A percentile compares a stretch with the other conserved stretches of the same genome.
phyloP scores from a whole-genome alignment of 2,797 vertebrate species.

The Bovichtus diacanthus region DNA sequence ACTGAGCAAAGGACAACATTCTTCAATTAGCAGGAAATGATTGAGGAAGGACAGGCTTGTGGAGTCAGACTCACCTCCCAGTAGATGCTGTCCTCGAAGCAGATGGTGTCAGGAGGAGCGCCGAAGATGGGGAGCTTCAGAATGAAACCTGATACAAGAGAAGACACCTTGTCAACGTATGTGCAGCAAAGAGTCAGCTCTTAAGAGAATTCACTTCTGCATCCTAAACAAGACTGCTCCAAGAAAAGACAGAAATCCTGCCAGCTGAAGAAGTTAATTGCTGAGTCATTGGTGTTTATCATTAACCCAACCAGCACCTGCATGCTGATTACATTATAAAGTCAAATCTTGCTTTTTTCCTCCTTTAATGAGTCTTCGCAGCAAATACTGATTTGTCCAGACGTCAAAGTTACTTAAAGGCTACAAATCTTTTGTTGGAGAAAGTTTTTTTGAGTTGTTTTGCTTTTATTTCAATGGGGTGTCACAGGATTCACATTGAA shows the following conservation, averaged over 20 bases:
- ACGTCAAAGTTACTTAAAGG: not conserved
- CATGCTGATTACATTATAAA: not conserved
- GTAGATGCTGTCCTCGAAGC: conserved; percentile 85
- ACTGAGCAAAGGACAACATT: too few relatives aligned
- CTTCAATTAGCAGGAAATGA: not conserved
- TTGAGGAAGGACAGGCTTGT: not conserved
- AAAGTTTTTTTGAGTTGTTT: too few relatives aligned
- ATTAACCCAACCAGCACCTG: not conserved
- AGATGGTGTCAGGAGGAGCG: conserved; percentile 76
- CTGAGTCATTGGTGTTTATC: not conserved
- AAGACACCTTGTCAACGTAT: too few relatives aligned
- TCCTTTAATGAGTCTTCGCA: not conserved
- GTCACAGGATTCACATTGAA: not conserved
- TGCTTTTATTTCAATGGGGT: not conserved
- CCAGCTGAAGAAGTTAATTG: not conserved
- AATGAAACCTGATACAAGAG: conserved; percentile 83
- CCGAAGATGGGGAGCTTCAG: conserved; percentile 85
- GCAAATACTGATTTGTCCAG: not conserved
- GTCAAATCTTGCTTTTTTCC: too few relatives aligned
- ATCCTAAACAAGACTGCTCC: not conserved
- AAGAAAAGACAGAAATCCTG: not conserved
- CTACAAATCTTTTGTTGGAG: too few relatives aligned
- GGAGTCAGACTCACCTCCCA: conserved; percentile 87
- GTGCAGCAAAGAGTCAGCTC: too few relatives aligned
- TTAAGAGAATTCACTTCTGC: not conserved